These are phyloP conservation scores for Drosophila ercepeae DNA, from an alignment of 1,140 invertebrate genomes.

Conservation along the genomic window DNA sequence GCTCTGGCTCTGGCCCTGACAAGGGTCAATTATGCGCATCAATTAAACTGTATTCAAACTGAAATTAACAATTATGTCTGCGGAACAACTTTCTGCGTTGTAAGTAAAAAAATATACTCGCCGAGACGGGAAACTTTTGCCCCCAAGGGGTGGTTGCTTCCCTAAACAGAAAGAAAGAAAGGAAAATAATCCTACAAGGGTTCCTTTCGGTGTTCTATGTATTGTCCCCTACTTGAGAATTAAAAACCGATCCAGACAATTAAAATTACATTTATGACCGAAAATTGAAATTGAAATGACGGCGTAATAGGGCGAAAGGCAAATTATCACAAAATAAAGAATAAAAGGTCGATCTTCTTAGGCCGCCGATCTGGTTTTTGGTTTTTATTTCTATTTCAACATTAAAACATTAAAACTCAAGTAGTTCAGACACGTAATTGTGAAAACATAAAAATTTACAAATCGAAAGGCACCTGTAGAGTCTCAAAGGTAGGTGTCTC, in stretches of 20 bases:
- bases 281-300: constrained; percentile 18
- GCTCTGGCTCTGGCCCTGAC: constrained; percentile 42
- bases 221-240: background rate
- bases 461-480: constrained; percentile 33
- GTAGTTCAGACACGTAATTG: constrained; percentile 47
- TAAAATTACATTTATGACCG: constrained; percentile 40
- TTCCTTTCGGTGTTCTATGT: background rate
- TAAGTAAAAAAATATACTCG: constrained; percentile 7
- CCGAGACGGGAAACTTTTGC: constrained; percentile 3
- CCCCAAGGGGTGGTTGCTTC: constrained; percentile 4
- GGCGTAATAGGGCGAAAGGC: constrained; percentile 23
- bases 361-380: constrained; percentile 25
- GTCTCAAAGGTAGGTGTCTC: background rate
- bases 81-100: constrained; percentile 23
- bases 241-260: constrained; percentile 36
- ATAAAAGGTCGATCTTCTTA: constrained; percentile 20
- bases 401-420: background rate
- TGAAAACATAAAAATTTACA: constrained; percentile 57
- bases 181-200: constrained; percentile 19
- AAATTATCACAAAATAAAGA: constrained; percentile 18
- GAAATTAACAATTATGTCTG: constrained; percentile 60
- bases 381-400: background rate
- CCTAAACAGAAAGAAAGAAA: background rate
- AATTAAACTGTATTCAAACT: constrained; percentile 63
- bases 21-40: constrained; percentile 58